phyloP scores from a whole-genome alignment of 2,888 invertebrate genomes.

The Parnassius mnemosyne region DNA sequence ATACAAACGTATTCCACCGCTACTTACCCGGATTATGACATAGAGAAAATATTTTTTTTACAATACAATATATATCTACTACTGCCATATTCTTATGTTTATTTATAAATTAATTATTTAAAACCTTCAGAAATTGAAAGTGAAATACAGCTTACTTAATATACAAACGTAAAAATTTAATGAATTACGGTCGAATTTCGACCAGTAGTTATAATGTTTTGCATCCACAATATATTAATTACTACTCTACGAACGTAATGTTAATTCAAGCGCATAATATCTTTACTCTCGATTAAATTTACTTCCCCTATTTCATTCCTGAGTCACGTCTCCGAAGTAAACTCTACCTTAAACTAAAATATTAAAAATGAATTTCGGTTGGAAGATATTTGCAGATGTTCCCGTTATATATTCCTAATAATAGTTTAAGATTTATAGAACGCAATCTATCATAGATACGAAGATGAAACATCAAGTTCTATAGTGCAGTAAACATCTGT shows the following conservation, averaged over 20 bases:
- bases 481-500: constrained; percentile 7
- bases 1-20: no score
- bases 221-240: neutral
- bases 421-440: constrained; percentile 6
- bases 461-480: constrained; percentile 4
- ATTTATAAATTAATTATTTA: no score
- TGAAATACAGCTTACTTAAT: no score
- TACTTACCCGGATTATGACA: no score
- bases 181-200: no score
- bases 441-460: constrained; percentile 6
- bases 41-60: no score
- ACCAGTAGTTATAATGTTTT: no score
- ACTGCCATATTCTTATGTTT: no score
- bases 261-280: neutral
- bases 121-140: no score
- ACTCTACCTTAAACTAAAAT: neutral
- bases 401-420: constrained; percentile 1
- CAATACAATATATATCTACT: no score
- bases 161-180: no score
- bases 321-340: neutral
- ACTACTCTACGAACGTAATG: neutral
- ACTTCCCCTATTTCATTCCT: neutral
- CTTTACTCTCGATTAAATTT: neutral
- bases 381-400: neutral
- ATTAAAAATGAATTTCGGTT: neutral